Conservation (phyloP, 64 coral and sea anemone genomes). For the Montipora capricornis region DNA sequence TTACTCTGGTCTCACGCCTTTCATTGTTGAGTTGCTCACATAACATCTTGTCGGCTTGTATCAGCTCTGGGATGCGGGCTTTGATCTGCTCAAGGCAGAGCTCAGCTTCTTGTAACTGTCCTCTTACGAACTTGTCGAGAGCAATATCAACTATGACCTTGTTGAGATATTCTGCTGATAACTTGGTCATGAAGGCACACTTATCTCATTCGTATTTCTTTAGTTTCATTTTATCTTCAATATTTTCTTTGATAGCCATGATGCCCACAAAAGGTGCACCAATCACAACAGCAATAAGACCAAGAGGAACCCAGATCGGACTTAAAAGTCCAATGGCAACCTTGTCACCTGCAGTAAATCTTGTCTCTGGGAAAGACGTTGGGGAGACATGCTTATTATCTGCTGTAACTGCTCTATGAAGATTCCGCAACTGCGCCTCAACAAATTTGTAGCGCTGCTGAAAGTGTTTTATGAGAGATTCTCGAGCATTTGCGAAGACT, state of each 20-base stretch:
- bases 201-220: not conserved
- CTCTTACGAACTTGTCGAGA: not conserved
- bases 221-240: not conserved
- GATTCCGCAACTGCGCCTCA: not conserved
- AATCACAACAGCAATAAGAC: not conserved
- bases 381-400: not conserved
- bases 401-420: not conserved
- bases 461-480: conserved; percentile 5
- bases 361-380: not conserved
- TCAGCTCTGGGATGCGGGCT: conserved; percentile 34
- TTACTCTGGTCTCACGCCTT: not conserved
- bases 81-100: conserved; percentile 7
- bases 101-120: not conserved
- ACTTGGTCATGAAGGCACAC: conserved; percentile 1
- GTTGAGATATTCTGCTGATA: not conserved
- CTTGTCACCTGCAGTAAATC: not conserved
- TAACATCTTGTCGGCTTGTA: conserved; percentile 17
- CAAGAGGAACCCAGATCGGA: conserved; percentile 38
- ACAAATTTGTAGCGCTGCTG: conserved; percentile 6
- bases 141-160: not conserved
- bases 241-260: not conserved
- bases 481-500: not conserved
- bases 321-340: conserved; percentile 13
- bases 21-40: not conserved
- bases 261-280: not conserved